phyloP scores from a whole-genome alignment of 2,797 vertebrate species.

The Trachops cirrhosus region DNA sequence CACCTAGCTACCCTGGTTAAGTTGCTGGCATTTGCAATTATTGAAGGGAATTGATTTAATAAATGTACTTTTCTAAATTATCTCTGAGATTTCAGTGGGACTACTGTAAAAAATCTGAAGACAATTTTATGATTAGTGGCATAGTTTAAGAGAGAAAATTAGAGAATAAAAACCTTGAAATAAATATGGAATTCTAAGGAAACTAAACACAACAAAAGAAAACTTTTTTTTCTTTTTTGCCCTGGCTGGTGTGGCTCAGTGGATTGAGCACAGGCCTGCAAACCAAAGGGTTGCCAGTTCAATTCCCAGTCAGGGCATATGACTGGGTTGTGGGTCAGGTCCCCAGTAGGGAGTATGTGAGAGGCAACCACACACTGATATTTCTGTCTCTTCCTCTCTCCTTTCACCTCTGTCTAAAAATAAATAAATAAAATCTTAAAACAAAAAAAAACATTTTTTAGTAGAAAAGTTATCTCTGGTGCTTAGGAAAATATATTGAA shows the following conservation, averaged over 20 bases:
- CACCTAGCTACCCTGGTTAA: not conserved
- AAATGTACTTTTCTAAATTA: slow-evolving; percentile 14
- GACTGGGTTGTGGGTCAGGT: no score
- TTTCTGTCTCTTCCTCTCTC: no score
- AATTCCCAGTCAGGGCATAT: no score
- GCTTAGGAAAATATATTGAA: not conserved
- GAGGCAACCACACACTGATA: no score
- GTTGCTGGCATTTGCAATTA: not conserved
- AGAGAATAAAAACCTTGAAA: not conserved
- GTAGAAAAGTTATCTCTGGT: not conserved
- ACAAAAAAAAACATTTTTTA: not conserved
- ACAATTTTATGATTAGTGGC: not conserved
- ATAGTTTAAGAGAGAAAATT: slow-evolving; percentile 38
- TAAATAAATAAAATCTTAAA: no score
- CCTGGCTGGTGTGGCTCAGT: no score
- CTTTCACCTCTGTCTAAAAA: no score
- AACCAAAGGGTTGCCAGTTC: no score
- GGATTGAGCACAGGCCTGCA: no score
- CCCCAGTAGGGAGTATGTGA: no score
- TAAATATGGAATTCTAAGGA: not conserved
- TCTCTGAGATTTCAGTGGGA: slow-evolving; percentile 37
- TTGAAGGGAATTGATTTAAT: slow-evolving; percentile 34
- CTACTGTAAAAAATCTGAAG: slow-evolving; percentile 2
- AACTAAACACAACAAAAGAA: not conserved
- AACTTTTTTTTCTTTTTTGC: no score